Evolutionary conservation across 2,888 invertebrate species (phyloP), one percentile per base, ranked within the genome.

Genomic region (Parthenolecanium corni): DNA sequence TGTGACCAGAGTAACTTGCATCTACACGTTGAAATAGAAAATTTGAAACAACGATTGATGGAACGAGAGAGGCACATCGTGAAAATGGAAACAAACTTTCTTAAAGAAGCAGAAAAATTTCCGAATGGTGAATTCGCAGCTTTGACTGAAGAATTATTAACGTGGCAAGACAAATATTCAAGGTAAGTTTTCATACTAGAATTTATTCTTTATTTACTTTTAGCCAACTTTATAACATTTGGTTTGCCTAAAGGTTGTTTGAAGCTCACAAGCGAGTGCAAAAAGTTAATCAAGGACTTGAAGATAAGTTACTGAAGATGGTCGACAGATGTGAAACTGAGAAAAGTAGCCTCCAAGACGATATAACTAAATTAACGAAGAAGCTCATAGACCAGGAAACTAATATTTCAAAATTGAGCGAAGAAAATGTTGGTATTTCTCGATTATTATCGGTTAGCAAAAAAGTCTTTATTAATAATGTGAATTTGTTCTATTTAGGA

Each of bases 201-300:
- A n/a, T n/a, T n/a, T n/a, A n/a, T n/a, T n/a, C n/a, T n/a, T n/a
- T n/a, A n/a, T n/a, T n/a, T n/a, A n/a, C n/a, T n/a, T n/a, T n/a
- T n/a, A n/a, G n/a, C n/a, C n/a, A n/a, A n/a, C n/a, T n/a, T n/a
- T n/a, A n/a, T n/a, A n/a, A n/a, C n/a, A n/a, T n/a, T n/a, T n/a
- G n/a, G 14, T 18, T 16, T 42, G 0, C 16, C 46, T 64, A 25
- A 72, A 88, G 94, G 70, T 79, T 95, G 68, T 85, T 89, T 75
- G 94, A 95, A 72, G 91, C 92, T 62, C 92, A 95, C 72, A 89
- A 90, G 73, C 82, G 91, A 71, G 85, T 95, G 64, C 94, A 94
- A 75, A 90, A 89, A 75, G 84, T 95, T 46, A 95, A 95, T 76
- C 93, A 94, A 78, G 88, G 86, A 69, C 78, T 95, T 69, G 95